Evolutionary conservation across 2,797 vertebrate genomes (phyloP).

Genomic region (Gastrophryne carolinensis): DNA sequence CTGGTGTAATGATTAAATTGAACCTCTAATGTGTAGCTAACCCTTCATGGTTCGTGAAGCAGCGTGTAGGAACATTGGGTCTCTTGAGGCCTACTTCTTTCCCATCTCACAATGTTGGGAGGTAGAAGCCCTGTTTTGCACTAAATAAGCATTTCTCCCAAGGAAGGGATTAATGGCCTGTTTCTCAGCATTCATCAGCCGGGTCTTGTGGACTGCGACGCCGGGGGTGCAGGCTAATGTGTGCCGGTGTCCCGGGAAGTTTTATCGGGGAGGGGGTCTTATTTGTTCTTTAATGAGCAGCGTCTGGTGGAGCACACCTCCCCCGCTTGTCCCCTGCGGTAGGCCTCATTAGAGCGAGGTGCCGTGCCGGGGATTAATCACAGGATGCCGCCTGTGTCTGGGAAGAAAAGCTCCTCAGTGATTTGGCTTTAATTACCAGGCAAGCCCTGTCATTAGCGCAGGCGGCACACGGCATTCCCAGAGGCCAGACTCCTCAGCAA

Average conservation of each 20-base stretch:
- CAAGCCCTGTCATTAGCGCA: slow-evolving; percentile 52
- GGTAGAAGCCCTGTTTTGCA: too few species aligned
- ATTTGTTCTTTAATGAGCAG: slow-evolving; percentile 49
- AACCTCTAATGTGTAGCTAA: too few species aligned
- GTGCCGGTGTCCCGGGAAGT: slow-evolving; percentile 18
- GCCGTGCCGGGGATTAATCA: slow-evolving; percentile 51
- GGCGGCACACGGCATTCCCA: slow-evolving; percentile 49
- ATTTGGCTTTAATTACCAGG: slow-evolving; percentile 52
- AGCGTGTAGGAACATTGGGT: too few species aligned
- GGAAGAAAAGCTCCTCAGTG: slow-evolving; percentile 51
- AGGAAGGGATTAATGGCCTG: slow-evolving; percentile 36
- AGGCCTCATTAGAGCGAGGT: slow-evolving; percentile 51
- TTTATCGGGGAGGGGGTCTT: slow-evolving; percentile 18
- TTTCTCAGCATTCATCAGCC: slow-evolving; percentile 10
- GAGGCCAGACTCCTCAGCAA: slow-evolving; percentile 27
- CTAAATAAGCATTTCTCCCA: too few species aligned
- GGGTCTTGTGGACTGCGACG: too few species aligned
- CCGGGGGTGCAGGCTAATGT: background rate
- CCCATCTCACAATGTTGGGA: too few species aligned
- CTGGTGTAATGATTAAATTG: too few species aligned
- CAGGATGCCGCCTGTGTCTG: slow-evolving; percentile 48
- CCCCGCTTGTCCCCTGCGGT: slow-evolving; percentile 46
- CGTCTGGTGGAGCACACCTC: slow-evolving; percentile 25
- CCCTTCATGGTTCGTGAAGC: too few species aligned
- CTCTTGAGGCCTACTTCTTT: too few species aligned